Base-by-base conservation (phyloP, 2,113 vertebrate species). In the Oreotrochilus melanogaster region DNA sequence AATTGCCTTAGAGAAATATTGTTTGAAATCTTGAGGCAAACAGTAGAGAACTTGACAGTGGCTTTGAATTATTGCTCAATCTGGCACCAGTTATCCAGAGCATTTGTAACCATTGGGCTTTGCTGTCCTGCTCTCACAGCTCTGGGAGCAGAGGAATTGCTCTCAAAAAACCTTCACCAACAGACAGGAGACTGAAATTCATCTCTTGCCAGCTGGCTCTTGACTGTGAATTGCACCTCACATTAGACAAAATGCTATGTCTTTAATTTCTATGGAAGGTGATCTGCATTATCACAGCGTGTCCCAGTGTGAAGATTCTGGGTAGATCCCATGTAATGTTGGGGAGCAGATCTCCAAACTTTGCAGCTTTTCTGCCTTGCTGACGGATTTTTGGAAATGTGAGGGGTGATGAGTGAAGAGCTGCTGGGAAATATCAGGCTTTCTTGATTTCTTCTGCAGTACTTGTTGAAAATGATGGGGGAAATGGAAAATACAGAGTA, bases 201-300 rank as follows among this genome's bases (percentile, higher is more conserved):
- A 17, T 14, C 28, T 45, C 19, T 67, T 51, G 37, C 17, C 66
- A 72, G 61, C 79, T 73, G 78, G 51, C 47, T 64, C 15, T 79
- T 0, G 2, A 53, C 21, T 78, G 67, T 64, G 75, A n/a, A 11
- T 54, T 39, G 13, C 12, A 4, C 24, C 65, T 61, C 45, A 7
- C 0, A 0, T 37, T 37, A 64, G 79, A 48, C 31, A 23, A 43
- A 45, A 24, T 48, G 87, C 19, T 18, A 16, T 1, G 23, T 3
- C 58, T 67, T 28, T 23, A 31, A 43, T 14, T 14, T 60, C 69
- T 67, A n/a, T 10, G 19, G 33, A 56, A 45, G 39, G 37, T 1
- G 0, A 23, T 33, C 14, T 51, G 1, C 0, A 4, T 75, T 74
- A 35, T 18, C 3, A 0, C 53, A 39, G 30, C 2, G 0, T 11